Evolutionary conservation across 2,888 invertebrate genomes (phyloP).

Genomic region (Pristionchus mayeri): DNA sequence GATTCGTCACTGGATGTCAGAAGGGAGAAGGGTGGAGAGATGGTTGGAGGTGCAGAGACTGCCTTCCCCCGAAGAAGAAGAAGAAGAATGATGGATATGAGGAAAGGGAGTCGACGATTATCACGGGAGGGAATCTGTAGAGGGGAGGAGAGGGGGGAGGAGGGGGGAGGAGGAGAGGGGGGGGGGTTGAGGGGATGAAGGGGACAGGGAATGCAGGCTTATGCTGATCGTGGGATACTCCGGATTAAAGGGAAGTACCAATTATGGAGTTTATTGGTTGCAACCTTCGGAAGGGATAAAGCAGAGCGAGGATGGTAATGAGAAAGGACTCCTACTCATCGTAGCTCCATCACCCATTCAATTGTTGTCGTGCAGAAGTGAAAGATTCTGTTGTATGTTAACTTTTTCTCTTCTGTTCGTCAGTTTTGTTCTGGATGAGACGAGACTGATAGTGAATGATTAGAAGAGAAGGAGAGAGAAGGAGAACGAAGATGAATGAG

Average conservation of each 20-base stretch:
- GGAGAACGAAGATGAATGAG: constrained; percentile 34
- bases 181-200: background rate
- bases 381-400: background rate
- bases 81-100: constrained; percentile 34
- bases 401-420: background rate
- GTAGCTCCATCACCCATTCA: no score
- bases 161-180: background rate
- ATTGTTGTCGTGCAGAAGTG: background rate
- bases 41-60: background rate
- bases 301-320: no score
- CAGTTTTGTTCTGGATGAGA: no score
- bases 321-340: no score
- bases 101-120: constrained; percentile 39
- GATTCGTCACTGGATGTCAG: background rate
- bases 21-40: background rate
- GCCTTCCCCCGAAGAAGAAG: background rate
- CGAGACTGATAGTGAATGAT: background rate
- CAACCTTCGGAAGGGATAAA: background rate
- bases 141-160: background rate
- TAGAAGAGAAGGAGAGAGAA: background rate
- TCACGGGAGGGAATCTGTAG: constrained; percentile 18
- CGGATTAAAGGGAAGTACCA: background rate
- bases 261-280: background rate
- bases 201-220: background rate
- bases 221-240: constrained; percentile 8